Base-by-base conservation (phyloP, 2,113 vertebrate species). In the Halcyon malimbica region DNA sequence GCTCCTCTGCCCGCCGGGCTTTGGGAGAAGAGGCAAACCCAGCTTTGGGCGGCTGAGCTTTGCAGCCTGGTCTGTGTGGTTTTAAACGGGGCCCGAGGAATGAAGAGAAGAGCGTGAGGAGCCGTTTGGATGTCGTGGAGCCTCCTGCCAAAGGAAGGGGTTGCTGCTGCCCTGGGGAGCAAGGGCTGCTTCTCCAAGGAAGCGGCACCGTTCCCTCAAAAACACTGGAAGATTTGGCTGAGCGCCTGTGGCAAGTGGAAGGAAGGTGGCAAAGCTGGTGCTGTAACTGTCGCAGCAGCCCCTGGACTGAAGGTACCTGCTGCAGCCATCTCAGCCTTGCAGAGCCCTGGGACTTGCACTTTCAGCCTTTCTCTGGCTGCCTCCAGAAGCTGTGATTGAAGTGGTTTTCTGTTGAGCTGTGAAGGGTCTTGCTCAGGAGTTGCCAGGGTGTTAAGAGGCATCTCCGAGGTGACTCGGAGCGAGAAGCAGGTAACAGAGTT, bases 241-340 rank as follows among this genome's bases (percentile, higher is more conserved):
- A 17, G 6, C 3, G 64, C 39, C 68, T 11, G 29, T 0, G 29
- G 12, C 5, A 16, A 15, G 56, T 1, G 16, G 86, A 6, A 33
- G 57, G 89, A 23, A 65, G 33, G 70, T 16, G 74, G 56, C 33
- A 6, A 18, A 63, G 83, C 73, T 41, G 50, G 13, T 18, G 73
- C 87, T 41, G 60, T 10, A 1, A 3, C 39, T 17, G 10, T 8
- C 16, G 70, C 83, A 42, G 79, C 53, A 11, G 1, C 1, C 50
- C 31, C 0, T 4, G 84, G 62, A 21, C 44, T 64, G 10, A 19
- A 73, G 78, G 82, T 4, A 15, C 28, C 15, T 20, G 57, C 82
- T 81, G 11, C 17, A 33, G 64, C 0, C 20, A 13, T 21, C 21
- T 24, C 8, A 0, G 14, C 1, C 26, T 6, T 1, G 6, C 65